Conservation (phyloP, 1,140 invertebrate species). For the Tribolium castaneum region DNA sequence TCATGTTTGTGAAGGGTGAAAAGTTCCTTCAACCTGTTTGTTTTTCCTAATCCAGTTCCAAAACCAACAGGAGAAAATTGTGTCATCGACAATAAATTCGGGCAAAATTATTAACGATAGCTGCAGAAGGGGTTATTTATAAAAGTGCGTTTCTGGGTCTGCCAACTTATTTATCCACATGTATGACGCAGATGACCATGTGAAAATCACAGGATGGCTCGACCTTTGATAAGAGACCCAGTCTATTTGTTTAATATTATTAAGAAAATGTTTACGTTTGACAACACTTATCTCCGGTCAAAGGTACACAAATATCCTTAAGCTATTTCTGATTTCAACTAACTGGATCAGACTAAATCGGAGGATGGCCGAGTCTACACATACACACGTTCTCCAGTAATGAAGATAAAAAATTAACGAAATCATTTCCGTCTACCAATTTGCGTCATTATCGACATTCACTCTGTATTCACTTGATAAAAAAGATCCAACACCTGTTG, state of each 20-base stretch:
- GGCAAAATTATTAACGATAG: slow-evolving; percentile 17
- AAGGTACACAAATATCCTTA: slow-evolving; percentile 38
- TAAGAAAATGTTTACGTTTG: slow-evolving; percentile 42
- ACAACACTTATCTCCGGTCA: slow-evolving; percentile 41
- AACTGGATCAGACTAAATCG: slow-evolving; percentile 28
- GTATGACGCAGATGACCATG: slow-evolving; percentile 35
- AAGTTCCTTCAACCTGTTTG: slow-evolving; percentile 15
- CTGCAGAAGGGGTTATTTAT: slow-evolving; percentile 6
- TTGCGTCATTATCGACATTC: neutral
- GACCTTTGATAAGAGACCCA: slow-evolving; percentile 38
- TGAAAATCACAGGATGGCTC: slow-evolving; percentile 38
- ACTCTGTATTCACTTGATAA: neutral
- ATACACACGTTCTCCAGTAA: neutral
- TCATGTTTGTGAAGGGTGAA: neutral
- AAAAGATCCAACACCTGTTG: slow-evolving; percentile 12
- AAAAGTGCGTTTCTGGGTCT: slow-evolving; percentile 29
- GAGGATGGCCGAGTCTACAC: neutral
- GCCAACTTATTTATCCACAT: slow-evolving; percentile 18
- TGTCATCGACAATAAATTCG: slow-evolving; percentile 24
- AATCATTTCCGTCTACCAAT: neutral
- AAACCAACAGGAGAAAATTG: neutral
- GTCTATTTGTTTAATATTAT: slow-evolving; percentile 38
- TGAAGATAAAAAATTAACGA: neutral
- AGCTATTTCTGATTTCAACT: slow-evolving; percentile 23
- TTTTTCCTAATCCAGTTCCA: neutral